Evolutionary conservation across 2,113 vertebrate genomes (phyloP), one percentile per base, ranked within the genome.

Genomic region (Labeo catla): DNA sequence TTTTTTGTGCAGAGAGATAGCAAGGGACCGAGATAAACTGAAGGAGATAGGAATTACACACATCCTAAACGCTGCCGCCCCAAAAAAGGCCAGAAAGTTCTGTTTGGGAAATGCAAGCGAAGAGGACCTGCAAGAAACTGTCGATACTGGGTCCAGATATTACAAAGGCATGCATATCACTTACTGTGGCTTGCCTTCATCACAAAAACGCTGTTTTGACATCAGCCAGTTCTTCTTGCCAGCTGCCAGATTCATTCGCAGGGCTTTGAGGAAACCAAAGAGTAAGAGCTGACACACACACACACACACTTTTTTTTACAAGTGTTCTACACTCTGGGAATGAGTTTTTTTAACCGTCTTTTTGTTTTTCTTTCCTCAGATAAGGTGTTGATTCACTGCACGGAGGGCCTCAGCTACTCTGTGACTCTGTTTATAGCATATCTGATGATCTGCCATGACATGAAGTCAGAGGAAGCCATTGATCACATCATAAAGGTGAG

Each of bases 191-290:
- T 43, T 43, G 16, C 68, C 68, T 21, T 8, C 36, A 9, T 52
- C 28, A 2, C 28, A 4, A 11, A 39, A 7, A 8, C 1, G 1
- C 15, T 0, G 16, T 4, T 9, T 0, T 0, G 2, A 39, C 6
- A 72, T 72, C 16, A 39, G 15, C 16, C 4, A 43, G 16, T 43
- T 43, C 39, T 45, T 72, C 68, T 21, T 19, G 36, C 3, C 36
- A 21, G 68, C 68, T 11, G 8, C 36, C 16, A n/a, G 19, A 21
- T 72, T 72, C 3, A 72, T 21, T 1, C 1, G 4, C 1, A 21
- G 39, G 68, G 68, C 36, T 16, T 4, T 2, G 68, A 21, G 16
- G 19, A 72, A 1, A 8, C 16, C 68, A 72, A 8, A 4, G 16
- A 72, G 68, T 72, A 72, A 72, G 68, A 43, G 16, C 36, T 72